Conservation (phyloP, 2,888 invertebrate species). For the Eristalis pertinax region DNA sequence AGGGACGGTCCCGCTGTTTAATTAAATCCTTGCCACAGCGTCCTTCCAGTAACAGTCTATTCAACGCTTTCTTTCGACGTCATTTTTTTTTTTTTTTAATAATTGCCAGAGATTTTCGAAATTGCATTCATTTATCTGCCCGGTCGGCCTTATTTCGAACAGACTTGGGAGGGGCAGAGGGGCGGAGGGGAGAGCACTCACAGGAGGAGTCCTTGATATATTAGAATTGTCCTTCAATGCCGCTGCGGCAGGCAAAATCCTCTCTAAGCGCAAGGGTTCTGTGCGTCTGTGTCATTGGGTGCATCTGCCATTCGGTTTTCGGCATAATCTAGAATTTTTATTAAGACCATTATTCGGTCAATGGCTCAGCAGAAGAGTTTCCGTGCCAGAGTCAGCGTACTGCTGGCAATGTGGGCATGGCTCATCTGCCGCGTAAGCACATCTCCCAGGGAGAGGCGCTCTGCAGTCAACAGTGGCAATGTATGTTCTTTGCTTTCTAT, state of each 20-base stretch:
- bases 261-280: slow-evolving; percentile 25
- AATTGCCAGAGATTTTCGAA: slow-evolving; percentile 50
- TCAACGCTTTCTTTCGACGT: neutral
- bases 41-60: slow-evolving; percentile 5
- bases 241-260: slow-evolving; percentile 24
- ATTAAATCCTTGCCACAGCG: slow-evolving; percentile 41
- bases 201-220: slow-evolving; percentile 36
- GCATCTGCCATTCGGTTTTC: slow-evolving; percentile 45
- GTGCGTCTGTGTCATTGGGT: slow-evolving; percentile 41
- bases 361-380: neutral
- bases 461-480: slow-evolving; percentile 24
- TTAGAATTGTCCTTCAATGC: slow-evolving; percentile 27
- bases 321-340: slow-evolving; percentile 34
- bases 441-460: slow-evolving; percentile 3
- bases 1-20: slow-evolving; percentile 36
- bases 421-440: neutral
- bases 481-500: neutral
- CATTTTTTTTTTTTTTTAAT: slow-evolving; percentile 2
- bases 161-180: neutral
- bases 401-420: neutral
- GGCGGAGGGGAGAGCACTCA: neutral
- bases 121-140: slow-evolving; percentile 56
- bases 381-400: neutral
- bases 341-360: neutral
- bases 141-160: slow-evolving; percentile 28